Conservation (phyloP, 2,797 vertebrate genomes). For the Rhynchotus rufescens region DNA sequence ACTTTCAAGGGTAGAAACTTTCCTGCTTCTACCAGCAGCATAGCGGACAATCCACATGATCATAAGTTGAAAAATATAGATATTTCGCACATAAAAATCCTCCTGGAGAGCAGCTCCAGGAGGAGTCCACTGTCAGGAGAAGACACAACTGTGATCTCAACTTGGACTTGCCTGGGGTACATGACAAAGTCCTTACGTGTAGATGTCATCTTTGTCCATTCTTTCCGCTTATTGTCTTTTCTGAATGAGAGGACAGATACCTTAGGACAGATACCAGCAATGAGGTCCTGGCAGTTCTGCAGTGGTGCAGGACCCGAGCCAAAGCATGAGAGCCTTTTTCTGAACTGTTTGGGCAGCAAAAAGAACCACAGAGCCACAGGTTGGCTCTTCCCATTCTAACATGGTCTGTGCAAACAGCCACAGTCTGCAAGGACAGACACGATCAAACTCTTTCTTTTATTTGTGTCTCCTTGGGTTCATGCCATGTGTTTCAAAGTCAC, state of each 20-base stretch:
- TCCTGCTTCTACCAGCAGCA: not conserved
- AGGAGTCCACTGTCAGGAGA: not conserved
- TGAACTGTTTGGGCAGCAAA: not conserved
- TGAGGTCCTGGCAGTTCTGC: not conserved
- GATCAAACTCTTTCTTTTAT: not conserved
- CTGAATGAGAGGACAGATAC: accelerated
- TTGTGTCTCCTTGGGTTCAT: not conserved
- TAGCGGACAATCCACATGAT: accelerated
- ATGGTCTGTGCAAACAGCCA: not conserved
- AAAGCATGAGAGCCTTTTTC: accelerated
- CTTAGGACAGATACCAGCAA: no score
- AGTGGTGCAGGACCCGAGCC: not conserved
- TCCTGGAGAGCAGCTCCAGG: not conserved
- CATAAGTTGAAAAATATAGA: not conserved
- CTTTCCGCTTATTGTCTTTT: not conserved
- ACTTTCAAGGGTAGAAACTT: not conserved
- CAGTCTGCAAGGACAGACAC: not conserved
- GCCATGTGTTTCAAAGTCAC: not conserved
- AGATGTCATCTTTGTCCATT: not conserved
- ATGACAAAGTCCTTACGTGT: not conserved
- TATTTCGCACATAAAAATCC: not conserved
- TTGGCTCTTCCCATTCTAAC: not conserved
- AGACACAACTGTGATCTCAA: not conserved
- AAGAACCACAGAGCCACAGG: not conserved
- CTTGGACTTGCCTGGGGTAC: not conserved